A percentile compares a stretch with the other conserved stretches of the same genome.
These are phyloP conservation scores for Sebastes kiyomatsui DNA, from an alignment of 2,797 vertebrate species.

Conservation along the genomic window DNA sequence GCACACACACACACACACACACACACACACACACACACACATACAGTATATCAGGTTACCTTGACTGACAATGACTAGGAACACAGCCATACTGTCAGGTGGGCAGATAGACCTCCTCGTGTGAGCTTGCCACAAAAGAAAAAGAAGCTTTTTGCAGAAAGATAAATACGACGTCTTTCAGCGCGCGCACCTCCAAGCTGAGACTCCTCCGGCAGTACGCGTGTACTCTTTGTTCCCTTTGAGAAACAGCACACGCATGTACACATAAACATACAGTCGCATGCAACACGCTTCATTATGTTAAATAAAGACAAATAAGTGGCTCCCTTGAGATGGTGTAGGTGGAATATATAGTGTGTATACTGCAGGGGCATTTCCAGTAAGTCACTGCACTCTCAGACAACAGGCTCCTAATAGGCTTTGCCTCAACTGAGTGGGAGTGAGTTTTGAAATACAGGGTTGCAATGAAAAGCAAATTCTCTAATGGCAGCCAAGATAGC, in stretches of 20 bases:
- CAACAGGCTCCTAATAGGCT: constrained; percentile 35
- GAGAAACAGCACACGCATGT: background rate
- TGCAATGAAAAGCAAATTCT: constrained; percentile 27
- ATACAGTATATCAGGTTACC: constrained; percentile 15
- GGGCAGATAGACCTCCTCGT: background rate
- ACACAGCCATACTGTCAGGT: background rate
- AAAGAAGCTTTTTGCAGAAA: background rate
- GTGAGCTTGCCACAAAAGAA: background rate
- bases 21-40: background rate
- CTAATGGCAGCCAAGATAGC: constrained; percentile 16
- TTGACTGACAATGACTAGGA: constrained; percentile 39
- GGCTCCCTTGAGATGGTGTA: constrained; percentile 34
- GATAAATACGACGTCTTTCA: background rate
- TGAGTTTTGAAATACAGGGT: constrained; percentile 15
- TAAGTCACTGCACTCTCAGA: constrained; percentile 26
- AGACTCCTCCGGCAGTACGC: background rate
- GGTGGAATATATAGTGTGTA: constrained; percentile 34
- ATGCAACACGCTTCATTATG: constrained; percentile 6
- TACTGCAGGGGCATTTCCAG: constrained; percentile 13
- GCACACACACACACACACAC: background rate
- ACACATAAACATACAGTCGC: background rate
- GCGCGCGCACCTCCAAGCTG: background rate
- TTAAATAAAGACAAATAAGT: constrained; percentile 40
- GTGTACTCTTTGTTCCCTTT: background rate
- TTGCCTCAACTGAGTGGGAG: constrained; percentile 53